A percentile compares a stretch with the other conserved stretches of the same genome.
These are phyloP conservation scores for Phocoena phocoena DNA, from an alignment of 2,113 vertebrate species.

Conservation along the genomic window DNA sequence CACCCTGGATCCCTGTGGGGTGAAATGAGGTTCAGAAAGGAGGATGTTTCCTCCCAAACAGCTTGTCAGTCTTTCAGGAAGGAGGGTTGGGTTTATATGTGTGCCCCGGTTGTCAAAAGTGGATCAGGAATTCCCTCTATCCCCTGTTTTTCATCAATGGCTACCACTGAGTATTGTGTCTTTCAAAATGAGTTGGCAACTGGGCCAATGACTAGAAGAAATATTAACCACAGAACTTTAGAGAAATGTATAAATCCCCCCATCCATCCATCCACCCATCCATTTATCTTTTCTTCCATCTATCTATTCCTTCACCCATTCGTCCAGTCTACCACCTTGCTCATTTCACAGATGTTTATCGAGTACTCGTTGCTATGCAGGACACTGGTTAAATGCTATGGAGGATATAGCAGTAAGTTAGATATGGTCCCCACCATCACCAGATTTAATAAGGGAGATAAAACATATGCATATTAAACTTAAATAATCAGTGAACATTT, in stretches of 20 bases:
- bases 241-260: neutral
- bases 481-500: neutral
- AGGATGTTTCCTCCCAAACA: neutral
- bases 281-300: neutral
- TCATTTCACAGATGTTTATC: neutral
- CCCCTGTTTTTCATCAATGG: neutral
- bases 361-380: neutral
- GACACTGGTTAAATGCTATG: neutral
- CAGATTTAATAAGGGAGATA: neutral
- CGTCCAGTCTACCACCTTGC: neutral
- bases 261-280: neutral
- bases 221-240: neutral
- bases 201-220: neutral
- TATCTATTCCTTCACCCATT: neutral
- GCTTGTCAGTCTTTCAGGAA: neutral
- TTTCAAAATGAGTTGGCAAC: neutral
- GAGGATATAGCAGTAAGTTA: neutral
- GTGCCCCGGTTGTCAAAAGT: neutral
- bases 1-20: neutral
- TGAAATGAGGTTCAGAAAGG: conserved; percentile 18
- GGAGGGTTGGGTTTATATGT: neutral
- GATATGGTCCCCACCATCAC: neutral
- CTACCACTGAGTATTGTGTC: neutral
- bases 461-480: neutral
- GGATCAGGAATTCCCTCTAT: neutral